Conservation (phyloP, 2,113 vertebrate species). For the Blennius ocellaris region DNA sequence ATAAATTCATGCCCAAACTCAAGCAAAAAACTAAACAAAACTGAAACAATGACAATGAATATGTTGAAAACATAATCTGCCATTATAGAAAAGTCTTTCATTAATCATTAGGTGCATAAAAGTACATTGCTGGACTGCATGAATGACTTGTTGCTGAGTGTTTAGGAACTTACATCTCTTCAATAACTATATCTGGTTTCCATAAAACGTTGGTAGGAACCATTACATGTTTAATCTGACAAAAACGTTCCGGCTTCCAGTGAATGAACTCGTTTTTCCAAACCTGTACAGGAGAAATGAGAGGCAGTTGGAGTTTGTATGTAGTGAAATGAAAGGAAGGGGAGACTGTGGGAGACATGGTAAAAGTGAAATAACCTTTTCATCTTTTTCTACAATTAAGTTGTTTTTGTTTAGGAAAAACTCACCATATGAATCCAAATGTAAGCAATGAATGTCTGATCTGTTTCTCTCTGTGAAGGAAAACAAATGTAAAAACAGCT, state of each 20-base stretch:
- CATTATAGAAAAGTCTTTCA: too few species aligned
- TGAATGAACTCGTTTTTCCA: constrained; percentile 44
- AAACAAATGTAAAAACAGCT: too few species aligned
- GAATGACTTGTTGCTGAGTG: neutral
- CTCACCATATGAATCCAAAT: constrained; percentile 57
- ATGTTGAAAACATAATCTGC: too few species aligned
- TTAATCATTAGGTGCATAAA: too few species aligned
- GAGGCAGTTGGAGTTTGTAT: neutral
- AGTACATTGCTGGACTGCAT: too few species aligned
- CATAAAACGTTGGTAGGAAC: constrained; percentile 51
- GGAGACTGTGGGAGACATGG: too few species aligned
- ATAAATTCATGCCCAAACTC: neutral
- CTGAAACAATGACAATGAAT: too few species aligned
- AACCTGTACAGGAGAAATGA: constrained; percentile 10
- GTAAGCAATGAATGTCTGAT: constrained; percentile 56
- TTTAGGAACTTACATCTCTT: constrained; percentile 53
- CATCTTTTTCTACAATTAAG: too few species aligned
- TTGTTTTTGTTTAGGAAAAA: neutral
- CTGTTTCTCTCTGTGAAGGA: constrained; percentile 43
- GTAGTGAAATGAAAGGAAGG: neutral
- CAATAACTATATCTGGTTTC: constrained; percentile 62
- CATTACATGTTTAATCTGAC: constrained; percentile 26
- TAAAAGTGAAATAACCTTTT: too few species aligned
- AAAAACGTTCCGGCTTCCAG: constrained; percentile 55
- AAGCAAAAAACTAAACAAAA: too few species aligned